Evolutionary conservation across 2,113 vertebrate species (phyloP).

Genomic region (Urocynchramus pylzowi): DNA sequence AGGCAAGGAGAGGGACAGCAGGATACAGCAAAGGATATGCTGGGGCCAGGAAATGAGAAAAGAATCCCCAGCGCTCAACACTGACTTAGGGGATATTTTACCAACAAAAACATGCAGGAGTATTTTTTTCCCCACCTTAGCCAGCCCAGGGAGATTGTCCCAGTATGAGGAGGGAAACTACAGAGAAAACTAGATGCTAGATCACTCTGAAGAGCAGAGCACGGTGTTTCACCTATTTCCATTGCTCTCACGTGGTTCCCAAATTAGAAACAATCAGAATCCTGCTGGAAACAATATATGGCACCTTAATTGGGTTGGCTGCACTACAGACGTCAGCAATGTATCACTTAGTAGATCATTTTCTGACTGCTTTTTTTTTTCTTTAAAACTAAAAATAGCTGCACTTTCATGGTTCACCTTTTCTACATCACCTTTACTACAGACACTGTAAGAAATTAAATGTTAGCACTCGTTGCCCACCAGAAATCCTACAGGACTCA

Average conservation of each 20-base stretch:
- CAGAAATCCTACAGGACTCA: neutral
- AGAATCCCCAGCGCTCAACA: neutral
- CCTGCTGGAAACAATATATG: slow-evolving; percentile 47
- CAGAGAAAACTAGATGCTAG: neutral
- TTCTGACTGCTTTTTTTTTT: neutral
- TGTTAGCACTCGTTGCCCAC: neutral
- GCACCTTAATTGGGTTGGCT: slow-evolving; percentile 51
- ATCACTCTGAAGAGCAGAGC: neutral
- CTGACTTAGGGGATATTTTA: neutral
- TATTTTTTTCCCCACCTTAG: neutral
- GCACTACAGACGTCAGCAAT: slow-evolving; percentile 30
- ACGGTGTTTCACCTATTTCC: neutral
- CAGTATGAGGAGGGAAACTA: neutral
- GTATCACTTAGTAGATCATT: slow-evolving; percentile 12
- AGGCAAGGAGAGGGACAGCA: neutral
- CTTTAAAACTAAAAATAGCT: slow-evolving; percentile 21
- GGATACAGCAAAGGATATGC: neutral
- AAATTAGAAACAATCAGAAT: slow-evolving; percentile 53
- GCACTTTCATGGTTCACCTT: slow-evolving; percentile 50
- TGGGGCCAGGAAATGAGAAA: neutral
- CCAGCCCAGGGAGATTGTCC: neutral
- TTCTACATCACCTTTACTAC: slow-evolving; percentile 20
- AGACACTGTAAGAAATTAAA: neutral
- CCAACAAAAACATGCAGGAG: neutral
- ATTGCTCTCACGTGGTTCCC: slow-evolving; percentile 19